Percentiles rank a stretch among this genome's conserved stretches.
phyloP scores from a whole-genome alignment of 2,797 vertebrate species.

The Kryptolebias ocellatus region DNA sequence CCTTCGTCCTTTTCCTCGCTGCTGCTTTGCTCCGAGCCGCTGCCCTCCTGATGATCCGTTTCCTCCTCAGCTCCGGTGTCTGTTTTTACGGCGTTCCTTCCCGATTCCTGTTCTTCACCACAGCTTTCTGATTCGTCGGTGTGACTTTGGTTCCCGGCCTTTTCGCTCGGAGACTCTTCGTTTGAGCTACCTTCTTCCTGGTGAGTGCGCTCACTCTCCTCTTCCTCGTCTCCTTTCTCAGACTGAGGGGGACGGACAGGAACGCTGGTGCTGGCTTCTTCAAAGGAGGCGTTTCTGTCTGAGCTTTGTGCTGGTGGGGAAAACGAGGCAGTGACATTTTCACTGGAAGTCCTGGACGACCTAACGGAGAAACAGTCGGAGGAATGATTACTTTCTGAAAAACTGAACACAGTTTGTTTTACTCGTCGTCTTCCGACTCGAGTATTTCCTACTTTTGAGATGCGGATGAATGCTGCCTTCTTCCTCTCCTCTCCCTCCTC shows the following conservation, averaged over 20 bases:
- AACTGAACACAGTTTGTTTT: background rate
- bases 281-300: conserved; percentile 30
- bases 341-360: conserved; percentile 34
- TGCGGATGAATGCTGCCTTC: conserved; percentile 18
- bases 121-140: conserved; percentile 22
- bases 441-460: conserved; percentile 56
- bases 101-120: conserved; percentile 29
- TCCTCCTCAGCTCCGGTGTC: conserved; percentile 12
- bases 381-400: background rate
- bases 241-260: background rate
- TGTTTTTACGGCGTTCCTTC: background rate
- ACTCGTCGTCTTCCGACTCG: background rate
- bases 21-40: conserved; percentile 30
- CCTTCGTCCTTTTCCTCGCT: conserved; percentile 26
- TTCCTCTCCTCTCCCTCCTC: conserved; percentile 49
- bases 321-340: conserved; percentile 1
- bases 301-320: conserved; percentile 18
- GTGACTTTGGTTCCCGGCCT: conserved; percentile 1
- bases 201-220: conserved; percentile 4
- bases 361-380: conserved; percentile 17
- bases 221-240: conserved; percentile 14
- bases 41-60: conserved; percentile 30
- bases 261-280: conserved; percentile 19
- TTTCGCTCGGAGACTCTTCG: conserved; percentile 5
- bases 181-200: conserved; percentile 19